A percentile compares a stretch with the other conserved stretches of the same genome.
These are phyloP conservation scores for Rhorus exstirpatorius DNA, from an alignment of 2,888 invertebrate species.

Conservation along the genomic window DNA sequence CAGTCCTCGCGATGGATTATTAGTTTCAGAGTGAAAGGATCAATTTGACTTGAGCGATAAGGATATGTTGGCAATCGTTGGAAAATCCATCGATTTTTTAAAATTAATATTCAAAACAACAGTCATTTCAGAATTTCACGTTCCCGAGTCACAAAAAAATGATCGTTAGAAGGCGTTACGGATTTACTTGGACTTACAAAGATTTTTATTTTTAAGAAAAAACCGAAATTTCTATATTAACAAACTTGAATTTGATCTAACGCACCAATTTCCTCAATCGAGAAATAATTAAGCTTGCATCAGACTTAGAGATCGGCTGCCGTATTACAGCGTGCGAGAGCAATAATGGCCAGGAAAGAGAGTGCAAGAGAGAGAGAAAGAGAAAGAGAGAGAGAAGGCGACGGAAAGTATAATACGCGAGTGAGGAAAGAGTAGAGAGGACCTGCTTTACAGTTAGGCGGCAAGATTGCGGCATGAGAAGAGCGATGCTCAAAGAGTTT, in stretches of 20 bases:
- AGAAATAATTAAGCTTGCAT: conserved; percentile 63
- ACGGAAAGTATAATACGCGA: background rate
- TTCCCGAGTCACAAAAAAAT: too few species aligned
- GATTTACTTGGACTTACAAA: too few species aligned
- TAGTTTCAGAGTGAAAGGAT: conserved; percentile 50
- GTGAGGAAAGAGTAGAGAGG: conserved; percentile 55
- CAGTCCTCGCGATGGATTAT: too few species aligned
- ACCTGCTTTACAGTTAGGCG: conserved; percentile 78
- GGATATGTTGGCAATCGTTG: background rate
- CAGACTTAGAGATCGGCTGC: conserved; percentile 41
- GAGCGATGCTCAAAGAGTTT: conserved; percentile 39
- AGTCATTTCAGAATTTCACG: conserved; percentile 6
- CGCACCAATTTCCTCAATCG: conserved; percentile 31
- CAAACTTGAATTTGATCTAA: conserved; percentile 17
- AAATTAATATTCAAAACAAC: background rate
- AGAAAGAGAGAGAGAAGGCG: conserved; percentile 46
- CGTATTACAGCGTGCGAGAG: conserved; percentile 27
- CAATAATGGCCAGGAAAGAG: conserved; percentile 14
- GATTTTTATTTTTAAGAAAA: too few species aligned
- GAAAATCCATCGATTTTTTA: conserved; percentile 32
- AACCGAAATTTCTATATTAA: too few species aligned
- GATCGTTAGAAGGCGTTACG: too few species aligned
- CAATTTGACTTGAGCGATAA: background rate
- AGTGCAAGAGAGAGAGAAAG: conserved; percentile 24
- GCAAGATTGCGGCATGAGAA: conserved; percentile 67